Conservation (phyloP, 2,113 vertebrate genomes). For the Lophotis ruficrista region DNA sequence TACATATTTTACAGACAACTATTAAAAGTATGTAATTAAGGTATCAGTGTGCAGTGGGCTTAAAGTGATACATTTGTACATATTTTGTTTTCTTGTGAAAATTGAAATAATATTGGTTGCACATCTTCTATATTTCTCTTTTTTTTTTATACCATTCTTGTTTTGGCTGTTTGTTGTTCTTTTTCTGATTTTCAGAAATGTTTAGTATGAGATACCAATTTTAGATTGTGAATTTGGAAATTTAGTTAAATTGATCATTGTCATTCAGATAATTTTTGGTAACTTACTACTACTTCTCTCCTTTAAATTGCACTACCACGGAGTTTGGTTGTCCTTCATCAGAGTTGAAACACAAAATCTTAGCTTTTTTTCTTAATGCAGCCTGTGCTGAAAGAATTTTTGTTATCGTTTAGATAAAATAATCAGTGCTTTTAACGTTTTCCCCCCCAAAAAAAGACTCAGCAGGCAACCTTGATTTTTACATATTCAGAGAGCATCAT, state of each 20-base stretch:
- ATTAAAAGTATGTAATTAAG: not conserved
- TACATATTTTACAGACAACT: not conserved
- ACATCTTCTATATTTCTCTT: not conserved
- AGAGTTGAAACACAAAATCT: not conserved
- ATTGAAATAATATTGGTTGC: not conserved
- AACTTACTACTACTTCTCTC: not conserved
- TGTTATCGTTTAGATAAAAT: not conserved
- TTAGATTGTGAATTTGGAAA: not conserved
- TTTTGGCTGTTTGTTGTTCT: not conserved
- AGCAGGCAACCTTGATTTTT: not conserved
- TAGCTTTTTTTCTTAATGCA: not conserved
- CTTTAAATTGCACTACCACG: not conserved
- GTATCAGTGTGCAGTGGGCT: not conserved
- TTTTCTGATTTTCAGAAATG: not conserved
- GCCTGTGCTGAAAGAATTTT: not conserved
- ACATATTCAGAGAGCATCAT: not conserved
- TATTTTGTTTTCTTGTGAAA: not conserved
- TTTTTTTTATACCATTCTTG: not conserved
- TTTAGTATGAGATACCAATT: not conserved
- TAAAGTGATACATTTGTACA: not conserved
- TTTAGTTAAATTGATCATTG: not conserved
- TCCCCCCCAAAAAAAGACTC: accelerated
- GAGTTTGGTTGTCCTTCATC: not conserved
- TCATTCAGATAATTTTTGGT: not conserved
- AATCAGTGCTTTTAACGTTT: not conserved